Evolutionary conservation across 2,797 vertebrate species (phyloP), one percentile per base, ranked within the genome.

Genomic region (Falco cherrug): DNA sequence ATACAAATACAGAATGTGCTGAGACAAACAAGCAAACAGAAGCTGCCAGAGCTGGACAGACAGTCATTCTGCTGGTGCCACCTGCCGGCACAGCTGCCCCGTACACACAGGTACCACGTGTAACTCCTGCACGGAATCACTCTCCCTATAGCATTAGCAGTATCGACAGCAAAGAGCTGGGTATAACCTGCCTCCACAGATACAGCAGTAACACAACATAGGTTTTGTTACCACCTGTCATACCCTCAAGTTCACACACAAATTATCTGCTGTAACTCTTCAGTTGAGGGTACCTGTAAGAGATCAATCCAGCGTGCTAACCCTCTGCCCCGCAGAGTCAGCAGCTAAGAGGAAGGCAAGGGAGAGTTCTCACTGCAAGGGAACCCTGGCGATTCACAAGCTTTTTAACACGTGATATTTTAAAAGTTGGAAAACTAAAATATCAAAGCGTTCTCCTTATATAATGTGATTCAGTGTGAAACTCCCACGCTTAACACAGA

Each of bases 251-350:
- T 1, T 19, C 59, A 28, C 50, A 43, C 33, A 47, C 4, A 2
- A 13, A 35, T 3, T 5, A 29, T 0, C 39, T 3, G 11, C 15
- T 8, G 5, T 10, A n/a, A 24, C 45, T 26, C 41, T 13, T 5
- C 31, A 3, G 4, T 5, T 5, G 16, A 43, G 26, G 9, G 73
- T 7, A 47, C 60, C 43, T 26, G 29, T 11, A 39, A 50, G 18
- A 29, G 17, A 31, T 11, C 29, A 6, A 63, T 1, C 18, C 1
- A 1, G 5, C 1, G 5, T 0, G 13, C 29, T 10, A 48, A 45
- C 26, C 6, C n/a, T 47, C 54, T 22, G 84, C 11, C 31, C 51
- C 0, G 0, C 41, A 7, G 3, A 5, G 4, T 2, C 67, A 47
- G 75, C 33, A 25, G 54, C 18, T 0, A 10, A 51, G 19, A 29